These are phyloP conservation scores for Sebastes matsubarae DNA, from an alignment of 2,797 vertebrate species.

Conservation along the genomic window DNA sequence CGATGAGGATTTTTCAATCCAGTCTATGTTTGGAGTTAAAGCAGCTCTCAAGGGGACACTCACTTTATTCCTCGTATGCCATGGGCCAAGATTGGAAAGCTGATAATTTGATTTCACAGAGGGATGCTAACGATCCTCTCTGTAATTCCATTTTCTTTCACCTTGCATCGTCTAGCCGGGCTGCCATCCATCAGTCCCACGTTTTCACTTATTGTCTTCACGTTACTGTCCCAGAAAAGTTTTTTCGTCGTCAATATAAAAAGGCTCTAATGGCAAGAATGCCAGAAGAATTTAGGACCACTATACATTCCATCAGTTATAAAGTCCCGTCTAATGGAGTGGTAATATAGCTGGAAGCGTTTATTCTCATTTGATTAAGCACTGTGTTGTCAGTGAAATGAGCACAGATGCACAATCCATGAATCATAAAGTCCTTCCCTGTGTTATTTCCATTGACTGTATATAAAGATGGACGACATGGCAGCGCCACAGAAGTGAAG, in stretches of 20 bases:
- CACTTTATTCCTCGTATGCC: constrained; percentile 42
- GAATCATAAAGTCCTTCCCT: not conserved
- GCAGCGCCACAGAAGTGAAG: too few relatives aligned
- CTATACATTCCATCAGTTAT: constrained; percentile 15
- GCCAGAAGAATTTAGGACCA: constrained; percentile 5
- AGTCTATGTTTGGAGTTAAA: constrained; percentile 4
- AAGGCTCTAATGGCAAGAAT: not conserved
- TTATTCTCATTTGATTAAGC: constrained; percentile 35
- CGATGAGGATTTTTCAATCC: not conserved
- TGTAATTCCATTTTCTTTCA: constrained; percentile 70
- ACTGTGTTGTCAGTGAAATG: not conserved
- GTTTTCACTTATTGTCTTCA: constrained; percentile 37
- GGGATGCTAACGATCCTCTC: constrained; percentile 68
- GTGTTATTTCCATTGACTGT: not conserved
- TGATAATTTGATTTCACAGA: constrained; percentile 75
- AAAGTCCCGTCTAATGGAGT: constrained; percentile 14
- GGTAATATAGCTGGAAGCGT: constrained; percentile 20
- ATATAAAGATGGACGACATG: too few relatives aligned
- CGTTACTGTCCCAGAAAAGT: constrained; percentile 8
- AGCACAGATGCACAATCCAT: not conserved
- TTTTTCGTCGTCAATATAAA: constrained; percentile 14
- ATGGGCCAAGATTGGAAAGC: constrained; percentile 65
- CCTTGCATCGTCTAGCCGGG: constrained; percentile 32
- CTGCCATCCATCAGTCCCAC: constrained; percentile 31
- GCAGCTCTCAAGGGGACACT: constrained; percentile 8